Evolutionary conservation across 2,888 invertebrate species (phyloP).

Genomic region (Neoascia interrupta): DNA sequence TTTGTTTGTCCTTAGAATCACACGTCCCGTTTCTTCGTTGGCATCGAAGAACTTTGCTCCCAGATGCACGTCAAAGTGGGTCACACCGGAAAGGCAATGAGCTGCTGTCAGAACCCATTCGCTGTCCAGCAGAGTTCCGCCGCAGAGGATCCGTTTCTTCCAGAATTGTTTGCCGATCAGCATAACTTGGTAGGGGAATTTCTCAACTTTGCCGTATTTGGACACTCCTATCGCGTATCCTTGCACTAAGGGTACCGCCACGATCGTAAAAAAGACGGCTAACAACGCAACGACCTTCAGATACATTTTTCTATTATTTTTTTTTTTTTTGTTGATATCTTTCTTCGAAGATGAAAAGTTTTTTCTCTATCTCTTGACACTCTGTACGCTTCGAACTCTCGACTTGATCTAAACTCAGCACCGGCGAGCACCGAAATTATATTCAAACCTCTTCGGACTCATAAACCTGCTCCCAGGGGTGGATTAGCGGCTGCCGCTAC

Average conservation of each 20-base stretch:
- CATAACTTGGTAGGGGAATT: constrained; percentile 79
- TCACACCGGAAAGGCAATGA: constrained; percentile 77
- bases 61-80: constrained; percentile 77
- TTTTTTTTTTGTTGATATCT: constrained; percentile 5
- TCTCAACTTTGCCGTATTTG: constrained; percentile 76
- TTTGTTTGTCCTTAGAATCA: constrained; percentile 75
- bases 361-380: constrained; percentile 19
- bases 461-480: constrained; percentile 38
- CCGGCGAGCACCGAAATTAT: constrained; percentile 76
- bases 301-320: no score
- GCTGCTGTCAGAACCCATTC: constrained; percentile 79
- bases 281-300: constrained; percentile 25
- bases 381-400: constrained; percentile 72
- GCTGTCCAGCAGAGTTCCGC: constrained; percentile 77
- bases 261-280: constrained; percentile 18
- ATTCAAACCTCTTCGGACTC: constrained; percentile 69
- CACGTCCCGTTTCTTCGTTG: constrained; percentile 73
- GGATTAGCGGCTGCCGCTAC: neutral
- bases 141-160: constrained; percentile 77
- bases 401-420: constrained; percentile 77
- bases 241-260: constrained; percentile 10
- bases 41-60: constrained; percentile 76
- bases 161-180: constrained; percentile 77
- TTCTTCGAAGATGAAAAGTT: constrained; percentile 8
- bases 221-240: constrained; percentile 76